Conservation (phyloP, 2,113 vertebrate species). For the Sylvietta virens region DNA sequence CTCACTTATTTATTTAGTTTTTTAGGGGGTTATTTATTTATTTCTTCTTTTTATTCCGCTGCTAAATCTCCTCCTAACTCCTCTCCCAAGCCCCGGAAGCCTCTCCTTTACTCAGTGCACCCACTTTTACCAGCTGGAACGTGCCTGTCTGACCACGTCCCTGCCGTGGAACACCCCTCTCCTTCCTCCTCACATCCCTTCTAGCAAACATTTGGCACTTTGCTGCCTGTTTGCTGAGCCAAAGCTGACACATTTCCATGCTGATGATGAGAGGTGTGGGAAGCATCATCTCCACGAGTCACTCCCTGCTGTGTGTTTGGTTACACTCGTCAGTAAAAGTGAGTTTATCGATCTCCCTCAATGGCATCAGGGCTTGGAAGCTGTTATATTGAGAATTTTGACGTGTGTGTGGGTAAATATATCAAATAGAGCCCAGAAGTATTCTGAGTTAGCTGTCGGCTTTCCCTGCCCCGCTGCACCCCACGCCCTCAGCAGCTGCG, state of each 20-base stretch:
- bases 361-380: background rate
- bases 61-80: background rate
- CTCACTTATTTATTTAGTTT: background rate
- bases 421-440: background rate
- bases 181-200: background rate
- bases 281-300: background rate
- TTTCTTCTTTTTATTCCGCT: background rate
- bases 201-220: background rate
- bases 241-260: background rate
- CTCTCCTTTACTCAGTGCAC: background rate
- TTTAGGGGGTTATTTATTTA: background rate
- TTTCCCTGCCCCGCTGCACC: background rate
- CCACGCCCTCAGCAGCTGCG: background rate
- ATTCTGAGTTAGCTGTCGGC: background rate
- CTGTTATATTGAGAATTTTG: background rate
- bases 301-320: background rate
- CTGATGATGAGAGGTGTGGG: background rate
- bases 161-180: background rate
- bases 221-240: background rate
- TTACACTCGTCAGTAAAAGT: background rate
- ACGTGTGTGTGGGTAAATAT: background rate
- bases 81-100: background rate
- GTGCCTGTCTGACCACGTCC: background rate
- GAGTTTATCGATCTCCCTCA: background rate
- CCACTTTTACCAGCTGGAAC: too few species aligned